These are phyloP conservation scores for Babyrousa celebensis DNA, from an alignment of 2,797 vertebrate species.

Conservation along the genomic window DNA sequence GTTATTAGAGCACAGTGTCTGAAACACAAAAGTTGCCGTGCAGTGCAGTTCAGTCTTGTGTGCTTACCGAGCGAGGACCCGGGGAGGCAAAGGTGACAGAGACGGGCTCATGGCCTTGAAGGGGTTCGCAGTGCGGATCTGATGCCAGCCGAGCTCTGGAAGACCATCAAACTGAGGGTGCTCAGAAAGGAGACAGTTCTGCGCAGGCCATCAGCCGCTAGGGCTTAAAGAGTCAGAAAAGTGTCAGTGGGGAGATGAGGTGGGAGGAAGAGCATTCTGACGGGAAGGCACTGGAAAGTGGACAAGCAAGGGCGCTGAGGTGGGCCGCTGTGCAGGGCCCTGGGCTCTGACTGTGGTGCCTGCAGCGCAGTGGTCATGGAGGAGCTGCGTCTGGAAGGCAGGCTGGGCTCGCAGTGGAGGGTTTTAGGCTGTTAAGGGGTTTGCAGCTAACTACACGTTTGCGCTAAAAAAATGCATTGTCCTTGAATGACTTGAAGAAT, in stretches of 20 bases:
- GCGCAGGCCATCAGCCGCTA: neutral
- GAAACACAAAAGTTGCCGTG: neutral
- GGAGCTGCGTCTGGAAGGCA: neutral
- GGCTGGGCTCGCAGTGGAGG: neutral
- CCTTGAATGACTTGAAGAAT: slow-evolving; percentile 24
- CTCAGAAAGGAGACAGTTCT: neutral
- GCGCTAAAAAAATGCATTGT: slow-evolving; percentile 7
- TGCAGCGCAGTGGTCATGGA: accelerated
- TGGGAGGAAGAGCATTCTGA: neutral
- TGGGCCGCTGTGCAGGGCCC: neutral
- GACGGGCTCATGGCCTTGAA: neutral
- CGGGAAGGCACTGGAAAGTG: neutral
- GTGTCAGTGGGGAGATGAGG: neutral
- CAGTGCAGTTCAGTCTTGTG: neutral
- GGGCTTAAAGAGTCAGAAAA: neutral
- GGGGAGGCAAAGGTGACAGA: neutral
- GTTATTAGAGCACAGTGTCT: neutral
- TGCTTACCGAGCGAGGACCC: neutral
- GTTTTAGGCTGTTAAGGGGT: neutral
- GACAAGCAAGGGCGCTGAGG: neutral
- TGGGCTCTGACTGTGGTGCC: neutral
- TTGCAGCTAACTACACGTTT: neutral
- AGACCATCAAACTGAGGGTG: neutral
- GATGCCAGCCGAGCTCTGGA: neutral
- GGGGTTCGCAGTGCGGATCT: neutral